Evolutionary conservation across 2,797 vertebrate genomes (phyloP), one percentile per base, ranked within the genome.

Genomic region (Phaenicophaeus curvirostris): DNA sequence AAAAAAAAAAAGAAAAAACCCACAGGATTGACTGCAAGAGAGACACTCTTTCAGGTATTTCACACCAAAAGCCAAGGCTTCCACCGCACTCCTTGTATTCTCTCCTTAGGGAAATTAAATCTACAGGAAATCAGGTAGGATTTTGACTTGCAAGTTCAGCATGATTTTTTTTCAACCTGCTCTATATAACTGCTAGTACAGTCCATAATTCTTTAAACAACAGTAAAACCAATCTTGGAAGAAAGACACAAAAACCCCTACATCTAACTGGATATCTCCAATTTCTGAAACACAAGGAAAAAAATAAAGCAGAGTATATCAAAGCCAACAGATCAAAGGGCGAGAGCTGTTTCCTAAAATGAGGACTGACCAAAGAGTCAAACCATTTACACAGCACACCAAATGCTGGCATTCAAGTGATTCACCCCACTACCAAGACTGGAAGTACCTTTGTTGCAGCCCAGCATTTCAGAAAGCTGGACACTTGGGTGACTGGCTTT

Each of bases 181-280:
- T 71, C 41, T 18, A 8, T 25, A 17, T 10, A 89, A 53, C 37
- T 73, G 42, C 25, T 12, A 62, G 17, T 33, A 48, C 42, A 42
- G 42, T 8, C 31, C 14, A 28, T 44, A 25, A 35, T 6, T 53
- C 31, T 75, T 79, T 62, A 19, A 72, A 44, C 3, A 73, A 41
- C 48, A 85, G 37, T 8, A 55, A 39, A 51, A 28, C 17, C 27
- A 35, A 16, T 11, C 23, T 15, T 12, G 9, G 11, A 31, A 76
- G 27, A 85, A 59, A 62, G 30, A 31, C 8, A 67, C 6, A 6
- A 61, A 65, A 42, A 1, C n/a, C n/a, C n/a, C n/a, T 1, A 10
- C 59, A 48, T 10, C 27, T 48, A 13, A 31, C n/a, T 4, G 42
- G 0, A 0, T 31, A 39, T 7, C 20, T 71, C 17, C 4, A 30